Conservation (phyloP, 2,888 invertebrate genomes). For the Selenia dentaria region DNA sequence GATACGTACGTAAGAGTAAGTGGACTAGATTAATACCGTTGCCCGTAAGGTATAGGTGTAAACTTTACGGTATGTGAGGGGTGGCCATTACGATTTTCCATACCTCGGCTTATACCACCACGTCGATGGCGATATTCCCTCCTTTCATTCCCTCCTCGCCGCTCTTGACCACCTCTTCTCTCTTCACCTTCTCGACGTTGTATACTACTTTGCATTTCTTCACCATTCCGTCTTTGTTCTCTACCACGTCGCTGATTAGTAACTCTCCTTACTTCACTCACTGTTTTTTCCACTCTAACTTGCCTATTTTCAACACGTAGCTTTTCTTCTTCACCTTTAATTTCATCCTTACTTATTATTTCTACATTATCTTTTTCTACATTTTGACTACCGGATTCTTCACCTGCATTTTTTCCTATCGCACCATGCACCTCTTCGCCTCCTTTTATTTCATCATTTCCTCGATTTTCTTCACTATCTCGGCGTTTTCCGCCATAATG, state of each 20-base stretch:
- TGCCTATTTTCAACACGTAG: neutral
- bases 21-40: constrained; percentile 9
- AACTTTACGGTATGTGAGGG: constrained; percentile 11
- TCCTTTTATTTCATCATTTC: too few species aligned
- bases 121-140: neutral
- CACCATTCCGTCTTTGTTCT: constrained; percentile 2
- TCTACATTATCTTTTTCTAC: neutral
- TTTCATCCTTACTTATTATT: neutral
- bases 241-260: neutral
- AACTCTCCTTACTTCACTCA: neutral
- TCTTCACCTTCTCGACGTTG: constrained; percentile 2
- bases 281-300: neutral
- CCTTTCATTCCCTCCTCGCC: neutral
- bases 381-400: too few species aligned
- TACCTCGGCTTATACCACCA: constrained; percentile 1
- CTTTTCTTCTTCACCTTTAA: neutral
- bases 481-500: neutral
- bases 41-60: constrained; percentile 21
- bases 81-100: constrained; percentile 8
- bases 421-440: too few species aligned
- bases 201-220: neutral
- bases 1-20: neutral
- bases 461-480: neutral
- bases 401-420: neutral
- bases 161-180: neutral